Base-by-base conservation (phyloP, 1,140 invertebrate genomes). In the Lordiphosa mommai region DNA sequence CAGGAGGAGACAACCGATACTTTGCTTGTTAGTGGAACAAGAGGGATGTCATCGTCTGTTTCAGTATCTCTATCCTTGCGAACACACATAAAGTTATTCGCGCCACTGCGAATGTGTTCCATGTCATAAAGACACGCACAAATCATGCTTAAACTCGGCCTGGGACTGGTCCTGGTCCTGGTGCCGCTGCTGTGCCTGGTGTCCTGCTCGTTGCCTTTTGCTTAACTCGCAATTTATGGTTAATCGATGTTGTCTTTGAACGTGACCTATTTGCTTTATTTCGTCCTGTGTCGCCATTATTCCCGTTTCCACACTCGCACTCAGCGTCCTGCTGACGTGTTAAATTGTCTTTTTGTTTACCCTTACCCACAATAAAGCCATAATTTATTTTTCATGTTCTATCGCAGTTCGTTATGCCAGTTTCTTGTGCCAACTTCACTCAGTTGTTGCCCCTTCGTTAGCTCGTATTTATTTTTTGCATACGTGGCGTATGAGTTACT, bases 181-280 rank as follows among this genome's bases (percentile, higher is more conserved):
- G 47, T 14, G 43, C 53, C 53, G 7, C 29, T 51, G n/a, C 60
- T 58, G 32, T 37, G 40, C 23, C 37, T 59, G 33, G 14, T 58
- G 67, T 76, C 77, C 67, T 64, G 57, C 51, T 70, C 67, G 74
- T 73, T 71, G 66, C 71, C 85, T 82, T 86, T 80, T 86, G 82
- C 82, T 86, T 82, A 86, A 86, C 82, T 86, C 76, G 82, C 82
- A 86, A 86, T 86, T 86, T 86, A 86, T 86, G 82, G 82, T 86
- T 84, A 86, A 86, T 86, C 82, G 82, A 86, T 86, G 82, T 82
- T 86, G 82, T 86, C 76, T 72, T 82, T 86, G 76, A 86, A 86
- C 82, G 82, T 86, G 82, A 86, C 82, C 82, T 77, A 86, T 86
- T 86, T 86, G 82, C 82, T 86, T 86, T 77, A 86, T 86, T 86